Evolutionary conservation across 1,140 invertebrate genomes (phyloP).

Genomic region (Gonioctena quinquepunctata): DNA sequence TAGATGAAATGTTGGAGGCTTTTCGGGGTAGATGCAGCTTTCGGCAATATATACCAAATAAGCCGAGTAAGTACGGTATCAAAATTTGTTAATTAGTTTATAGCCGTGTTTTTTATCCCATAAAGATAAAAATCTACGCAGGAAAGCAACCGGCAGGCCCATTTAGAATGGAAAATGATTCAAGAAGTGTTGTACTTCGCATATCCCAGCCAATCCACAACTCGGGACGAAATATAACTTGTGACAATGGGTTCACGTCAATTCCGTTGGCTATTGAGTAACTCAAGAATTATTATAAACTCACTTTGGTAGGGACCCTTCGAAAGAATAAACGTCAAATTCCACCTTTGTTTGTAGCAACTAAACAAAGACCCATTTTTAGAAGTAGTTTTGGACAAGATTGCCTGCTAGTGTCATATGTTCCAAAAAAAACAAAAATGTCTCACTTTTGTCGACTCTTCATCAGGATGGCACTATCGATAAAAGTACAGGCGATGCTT

Average conservation of each 20-base stretch:
- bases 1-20: conserved; percentile 53
- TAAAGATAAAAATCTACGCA: conserved; percentile 48
- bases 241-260: neutral
- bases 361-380: neutral
- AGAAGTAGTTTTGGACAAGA: neutral
- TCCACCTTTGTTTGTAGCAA: neutral
- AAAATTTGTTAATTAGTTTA: neutral
- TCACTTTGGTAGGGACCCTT: neutral
- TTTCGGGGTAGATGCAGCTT: conserved; percentile 53
- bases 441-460: conserved; percentile 40
- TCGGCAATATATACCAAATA: conserved; percentile 40
- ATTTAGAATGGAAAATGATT: conserved; percentile 37
- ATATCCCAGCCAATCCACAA: conserved; percentile 20
- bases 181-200: conserved; percentile 45
- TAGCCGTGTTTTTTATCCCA: neutral
- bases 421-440: conserved; percentile 31
- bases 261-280: neutral
- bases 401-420: neutral
- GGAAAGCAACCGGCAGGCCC: conserved; percentile 50
- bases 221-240: conserved; percentile 18
- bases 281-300: conserved; percentile 48
- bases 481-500: neutral
- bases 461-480: conserved; percentile 38
- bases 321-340: conserved; percentile 1
- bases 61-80: neutral